Conservation (phyloP, 2,888 invertebrate genomes). For the Apamea anceps region DNA sequence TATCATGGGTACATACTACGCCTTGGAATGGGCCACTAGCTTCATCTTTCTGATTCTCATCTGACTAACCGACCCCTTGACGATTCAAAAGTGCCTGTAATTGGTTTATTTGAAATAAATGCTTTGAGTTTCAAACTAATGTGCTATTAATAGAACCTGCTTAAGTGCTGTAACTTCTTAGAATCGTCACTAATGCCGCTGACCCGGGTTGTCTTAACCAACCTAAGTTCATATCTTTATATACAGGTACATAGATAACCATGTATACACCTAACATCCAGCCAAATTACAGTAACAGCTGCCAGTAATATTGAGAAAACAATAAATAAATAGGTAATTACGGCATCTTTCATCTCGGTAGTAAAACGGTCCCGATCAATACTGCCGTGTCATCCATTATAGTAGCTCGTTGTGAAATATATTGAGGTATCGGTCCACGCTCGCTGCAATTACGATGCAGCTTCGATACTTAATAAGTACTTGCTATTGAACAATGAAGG, state of each 20-base stretch:
- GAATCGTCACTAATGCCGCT: background rate
- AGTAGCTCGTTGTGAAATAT: constrained; percentile 41
- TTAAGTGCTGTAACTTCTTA: background rate
- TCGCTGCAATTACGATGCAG: constrained; percentile 22
- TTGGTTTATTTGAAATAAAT: too few species aligned
- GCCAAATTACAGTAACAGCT: constrained; percentile 35
- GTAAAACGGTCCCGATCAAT: constrained; percentile 51
- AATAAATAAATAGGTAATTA: constrained; percentile 55
- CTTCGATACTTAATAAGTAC: constrained; percentile 27
- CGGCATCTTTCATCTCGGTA: constrained; percentile 37
- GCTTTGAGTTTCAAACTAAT: too few species aligned
- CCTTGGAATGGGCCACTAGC: too few species aligned
- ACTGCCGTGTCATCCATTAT: constrained; percentile 41
- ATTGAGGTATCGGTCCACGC: constrained; percentile 40
- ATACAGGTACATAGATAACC: background rate
- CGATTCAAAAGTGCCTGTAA: too few species aligned
- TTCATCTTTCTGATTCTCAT: too few species aligned
- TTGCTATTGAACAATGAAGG: constrained; percentile 1
- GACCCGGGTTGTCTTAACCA: background rate
- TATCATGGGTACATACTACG: too few species aligned
- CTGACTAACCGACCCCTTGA: too few species aligned
- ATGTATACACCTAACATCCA: background rate
- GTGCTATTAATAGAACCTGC: too few species aligned
- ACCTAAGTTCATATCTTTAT: background rate
- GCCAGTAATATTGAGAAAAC: constrained; percentile 48